These are phyloP conservation scores for Eira barbara DNA, from an alignment of 2,113 vertebrate species.

Conservation along the genomic window DNA sequence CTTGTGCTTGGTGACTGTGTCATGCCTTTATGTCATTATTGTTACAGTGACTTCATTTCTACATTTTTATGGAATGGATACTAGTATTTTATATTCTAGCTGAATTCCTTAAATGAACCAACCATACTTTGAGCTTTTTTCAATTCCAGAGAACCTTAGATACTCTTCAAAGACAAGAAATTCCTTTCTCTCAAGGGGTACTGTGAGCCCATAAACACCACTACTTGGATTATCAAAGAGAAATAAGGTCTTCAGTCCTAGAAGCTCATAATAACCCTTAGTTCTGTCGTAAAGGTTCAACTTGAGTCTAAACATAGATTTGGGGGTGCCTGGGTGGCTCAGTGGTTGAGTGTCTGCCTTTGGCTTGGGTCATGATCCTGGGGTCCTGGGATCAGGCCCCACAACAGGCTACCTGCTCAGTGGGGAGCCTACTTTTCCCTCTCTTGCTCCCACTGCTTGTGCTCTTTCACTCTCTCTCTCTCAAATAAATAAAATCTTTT, in stretches of 20 bases:
- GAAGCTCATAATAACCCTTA: conserved; percentile 5
- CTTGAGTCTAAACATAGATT: not conserved
- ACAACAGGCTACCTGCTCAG: too few relatives aligned
- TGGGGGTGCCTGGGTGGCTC: not conserved
- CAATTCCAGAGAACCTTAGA: not conserved
- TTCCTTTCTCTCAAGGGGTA: not conserved
- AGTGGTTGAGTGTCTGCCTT: not conserved
- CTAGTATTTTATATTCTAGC: not conserved
- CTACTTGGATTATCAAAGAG: not conserved
- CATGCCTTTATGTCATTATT: not conserved
- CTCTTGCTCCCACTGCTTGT: too few relatives aligned
- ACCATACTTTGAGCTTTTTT: not conserved
- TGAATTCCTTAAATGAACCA: not conserved
- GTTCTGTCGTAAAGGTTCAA: not conserved
- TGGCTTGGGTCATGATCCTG: not conserved
- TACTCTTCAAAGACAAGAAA: not conserved
- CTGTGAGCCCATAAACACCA: not conserved
- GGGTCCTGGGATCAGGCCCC: not conserved
- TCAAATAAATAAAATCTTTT: too few relatives aligned
- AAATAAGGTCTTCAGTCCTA: not conserved
- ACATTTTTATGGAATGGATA: conserved; percentile 3
- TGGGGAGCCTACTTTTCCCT: too few relatives aligned
- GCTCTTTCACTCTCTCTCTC: too few relatives aligned
- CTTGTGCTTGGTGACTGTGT: not conserved
- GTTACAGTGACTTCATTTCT: not conserved